These are phyloP conservation scores for Miniopterus natalensis DNA, from an alignment of 2,113 vertebrate genomes.

Conservation along the genomic window DNA sequence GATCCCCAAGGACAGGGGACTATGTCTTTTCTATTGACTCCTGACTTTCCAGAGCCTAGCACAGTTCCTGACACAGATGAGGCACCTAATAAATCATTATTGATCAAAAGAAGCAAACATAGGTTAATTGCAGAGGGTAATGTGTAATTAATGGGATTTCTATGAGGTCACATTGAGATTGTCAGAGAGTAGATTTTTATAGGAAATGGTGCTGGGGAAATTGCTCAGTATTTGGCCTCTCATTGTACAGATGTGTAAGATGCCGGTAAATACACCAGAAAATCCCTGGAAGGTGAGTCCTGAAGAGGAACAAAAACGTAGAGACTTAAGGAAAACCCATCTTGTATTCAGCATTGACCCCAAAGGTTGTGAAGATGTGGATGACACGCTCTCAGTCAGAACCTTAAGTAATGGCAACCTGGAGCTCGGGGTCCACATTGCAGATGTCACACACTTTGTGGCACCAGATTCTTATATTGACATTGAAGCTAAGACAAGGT, in stretches of 20 bases:
- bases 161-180: neutral
- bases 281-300: conserved; percentile 91
- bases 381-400: conserved; percentile 94
- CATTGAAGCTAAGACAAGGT: conserved; percentile 94
- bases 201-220: neutral
- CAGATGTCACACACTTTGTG: conserved; percentile 97
- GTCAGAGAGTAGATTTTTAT: neutral
- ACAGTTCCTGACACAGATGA: neutral
- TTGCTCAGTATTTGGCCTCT: neutral
- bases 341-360: conserved; percentile 98
- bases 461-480: conserved; percentile 92
- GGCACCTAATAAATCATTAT: neutral
- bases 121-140: neutral
- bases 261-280: conserved; percentile 91
- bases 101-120: neutral
- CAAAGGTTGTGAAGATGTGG: conserved; percentile 96
- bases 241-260: conserved; percentile 92
- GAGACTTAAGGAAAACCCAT: conserved; percentile 90
- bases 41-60: neutral
- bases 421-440: conserved; percentile 97
- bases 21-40: neutral
- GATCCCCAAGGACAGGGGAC: neutral
- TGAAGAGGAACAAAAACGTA: conserved; percentile 83
- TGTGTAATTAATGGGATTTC: neutral
- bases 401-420: conserved; percentile 88